These are phyloP conservation scores for Rhyacophila evoluta DNA, from an alignment of 2,888 invertebrate genomes.

Conservation along the genomic window DNA sequence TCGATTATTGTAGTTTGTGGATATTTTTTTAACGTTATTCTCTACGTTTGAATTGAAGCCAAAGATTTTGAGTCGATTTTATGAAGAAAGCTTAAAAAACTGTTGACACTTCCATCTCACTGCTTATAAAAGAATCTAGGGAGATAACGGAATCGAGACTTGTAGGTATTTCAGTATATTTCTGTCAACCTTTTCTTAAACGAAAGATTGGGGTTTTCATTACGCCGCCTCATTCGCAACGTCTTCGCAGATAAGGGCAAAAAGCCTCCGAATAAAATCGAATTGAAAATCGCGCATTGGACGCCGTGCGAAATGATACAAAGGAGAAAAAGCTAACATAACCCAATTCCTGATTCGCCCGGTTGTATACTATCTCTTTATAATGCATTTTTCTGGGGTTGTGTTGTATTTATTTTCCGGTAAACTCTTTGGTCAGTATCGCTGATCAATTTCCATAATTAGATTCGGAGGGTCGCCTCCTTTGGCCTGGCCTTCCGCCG, in stretches of 20 bases:
- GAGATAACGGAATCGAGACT: constrained; percentile 2
- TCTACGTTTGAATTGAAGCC: too few relatives aligned
- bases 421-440: not conserved
- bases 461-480: constrained; percentile 11
- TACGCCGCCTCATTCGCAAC: constrained; percentile 8
- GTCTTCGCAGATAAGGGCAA: constrained; percentile 7
- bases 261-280: not conserved
- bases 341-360: constrained; percentile 1
- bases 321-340: not conserved
- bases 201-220: constrained; percentile 24
- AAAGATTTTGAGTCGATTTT: too few relatives aligned
- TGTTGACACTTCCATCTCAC: constrained; percentile 5
- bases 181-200: constrained; percentile 22
- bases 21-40: too few relatives aligned
- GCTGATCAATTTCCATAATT: constrained; percentile 19
- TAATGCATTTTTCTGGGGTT: constrained; percentile 15
- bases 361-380: not conserved
- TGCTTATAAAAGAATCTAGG: not conserved
- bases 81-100: not conserved
- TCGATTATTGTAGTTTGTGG: too few relatives aligned
- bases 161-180: constrained; percentile 6
- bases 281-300: constrained; percentile 22
- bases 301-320: not conserved
- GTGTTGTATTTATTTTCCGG: not conserved
- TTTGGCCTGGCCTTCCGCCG: not conserved